phyloP scores from a whole-genome alignment of 2,797 vertebrate species.

The Aldrovandia affinis region DNA sequence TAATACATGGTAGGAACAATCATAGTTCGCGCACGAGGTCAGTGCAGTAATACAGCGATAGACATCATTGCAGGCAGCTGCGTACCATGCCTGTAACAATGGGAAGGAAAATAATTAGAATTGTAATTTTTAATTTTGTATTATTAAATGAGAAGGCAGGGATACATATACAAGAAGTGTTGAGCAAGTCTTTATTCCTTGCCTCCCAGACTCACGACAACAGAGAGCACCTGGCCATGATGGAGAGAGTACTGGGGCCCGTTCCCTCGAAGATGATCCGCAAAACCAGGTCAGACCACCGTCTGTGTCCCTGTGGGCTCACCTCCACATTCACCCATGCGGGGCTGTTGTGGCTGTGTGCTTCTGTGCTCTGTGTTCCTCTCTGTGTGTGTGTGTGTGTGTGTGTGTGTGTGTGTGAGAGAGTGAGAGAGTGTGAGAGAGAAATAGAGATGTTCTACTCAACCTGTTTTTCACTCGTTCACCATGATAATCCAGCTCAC shows the following conservation, averaged over 20 bases:
- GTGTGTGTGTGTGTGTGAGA: neutral
- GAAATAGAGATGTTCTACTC: no score
- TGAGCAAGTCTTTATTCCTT: neutral
- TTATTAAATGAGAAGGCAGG: no score
- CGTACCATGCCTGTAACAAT: no score
- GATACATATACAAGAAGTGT: no score
- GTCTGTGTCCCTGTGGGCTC: neutral
- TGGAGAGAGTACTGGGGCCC: conserved; percentile 89
- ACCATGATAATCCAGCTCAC: no score
- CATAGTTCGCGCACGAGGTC: no score
- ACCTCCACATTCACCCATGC: no score
- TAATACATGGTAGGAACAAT: no score
- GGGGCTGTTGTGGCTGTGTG: neutral
- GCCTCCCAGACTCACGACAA: conserved; percentile 88
- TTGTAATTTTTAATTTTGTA: neutral
- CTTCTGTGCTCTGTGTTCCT: neutral
- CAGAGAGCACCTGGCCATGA: conserved; percentile 95
- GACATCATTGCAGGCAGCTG: no score
- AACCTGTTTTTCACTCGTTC: no score
- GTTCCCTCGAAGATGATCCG: conserved; percentile 88
- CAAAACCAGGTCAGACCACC: conserved; percentile 81
- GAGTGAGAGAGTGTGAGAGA: neutral
- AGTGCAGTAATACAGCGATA: no score
- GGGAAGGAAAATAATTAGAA: no score
- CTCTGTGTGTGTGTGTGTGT: neutral